A percentile compares a stretch with the other conserved stretches of the same genome.
phyloP scores from a whole-genome alignment of 64 coral and sea anemone species.

The Cladopsammia gracilis region DNA sequence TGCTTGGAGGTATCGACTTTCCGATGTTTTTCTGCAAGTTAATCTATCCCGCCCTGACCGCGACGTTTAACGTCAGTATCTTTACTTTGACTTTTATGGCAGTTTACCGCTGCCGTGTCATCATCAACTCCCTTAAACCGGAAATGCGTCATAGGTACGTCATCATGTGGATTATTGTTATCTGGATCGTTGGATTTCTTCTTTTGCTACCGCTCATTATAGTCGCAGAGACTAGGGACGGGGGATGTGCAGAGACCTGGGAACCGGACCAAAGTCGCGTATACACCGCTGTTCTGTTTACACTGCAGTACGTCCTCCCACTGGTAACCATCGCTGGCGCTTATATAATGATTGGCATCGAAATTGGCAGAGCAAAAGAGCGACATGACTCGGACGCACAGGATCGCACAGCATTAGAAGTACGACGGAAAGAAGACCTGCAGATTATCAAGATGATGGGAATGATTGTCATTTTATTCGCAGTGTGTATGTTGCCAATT shows the following conservation, averaged over 20 bases:
- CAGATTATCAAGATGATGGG: constrained; percentile 70
- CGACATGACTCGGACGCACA: background rate
- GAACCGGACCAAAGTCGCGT: background rate
- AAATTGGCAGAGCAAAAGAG: constrained; percentile 9
- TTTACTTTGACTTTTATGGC: constrained; percentile 29
- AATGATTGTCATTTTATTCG: constrained; percentile 64
- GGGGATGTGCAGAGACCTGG: constrained; percentile 1
- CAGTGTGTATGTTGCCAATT: constrained; percentile 57
- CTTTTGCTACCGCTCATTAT: constrained; percentile 24
- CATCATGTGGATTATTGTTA: background rate
- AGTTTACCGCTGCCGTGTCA: constrained; percentile 20
- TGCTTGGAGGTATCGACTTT: background rate
- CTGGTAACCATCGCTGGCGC: constrained; percentile 7
- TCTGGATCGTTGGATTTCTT: constrained; percentile 7
- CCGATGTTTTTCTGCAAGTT: constrained; percentile 20
- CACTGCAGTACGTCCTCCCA: constrained; percentile 16
- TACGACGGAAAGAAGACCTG: constrained; percentile 55
- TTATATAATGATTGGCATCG: constrained; percentile 26
- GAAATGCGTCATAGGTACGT: constrained; percentile 25
- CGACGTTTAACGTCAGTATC: constrained; percentile 6
- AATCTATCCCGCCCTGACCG: background rate
- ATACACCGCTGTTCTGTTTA: constrained; percentile 6
- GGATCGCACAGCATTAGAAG: background rate
- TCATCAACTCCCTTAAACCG: constrained; percentile 10
- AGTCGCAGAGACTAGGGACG: background rate